These are phyloP conservation scores for Meandrina meandrites DNA, from an alignment of 92 coral and sea anemone genomes.

Conservation along the genomic window DNA sequence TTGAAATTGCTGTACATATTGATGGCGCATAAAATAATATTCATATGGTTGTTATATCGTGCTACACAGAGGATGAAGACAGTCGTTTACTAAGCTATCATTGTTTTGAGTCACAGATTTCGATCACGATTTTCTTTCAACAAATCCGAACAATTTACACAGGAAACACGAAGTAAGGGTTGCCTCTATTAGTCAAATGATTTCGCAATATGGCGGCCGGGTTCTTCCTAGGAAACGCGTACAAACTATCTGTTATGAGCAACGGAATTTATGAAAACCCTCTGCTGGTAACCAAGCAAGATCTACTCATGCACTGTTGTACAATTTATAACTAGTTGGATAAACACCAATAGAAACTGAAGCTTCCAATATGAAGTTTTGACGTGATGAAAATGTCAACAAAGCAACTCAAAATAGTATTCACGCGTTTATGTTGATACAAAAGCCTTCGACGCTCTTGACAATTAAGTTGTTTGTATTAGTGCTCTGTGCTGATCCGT, in stretches of 20 bases:
- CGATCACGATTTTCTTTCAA: background rate
- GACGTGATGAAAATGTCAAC: background rate
- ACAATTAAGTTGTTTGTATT: background rate
- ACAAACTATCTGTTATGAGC: background rate
- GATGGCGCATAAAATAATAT: background rate
- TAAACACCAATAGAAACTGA: background rate
- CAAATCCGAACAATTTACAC: background rate
- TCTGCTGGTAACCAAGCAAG: background rate
- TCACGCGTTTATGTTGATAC: background rate
- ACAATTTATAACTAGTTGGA: background rate
- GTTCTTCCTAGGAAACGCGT: background rate
- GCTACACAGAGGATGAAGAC: background rate
- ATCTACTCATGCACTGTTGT: background rate
- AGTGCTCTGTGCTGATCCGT: background rate
- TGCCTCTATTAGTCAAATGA: background rate
- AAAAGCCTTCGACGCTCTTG: background rate
- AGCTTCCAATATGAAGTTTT: background rate
- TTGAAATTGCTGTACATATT: conserved; percentile 6
- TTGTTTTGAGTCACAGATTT: background rate
- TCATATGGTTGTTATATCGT: background rate
- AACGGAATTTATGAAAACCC: background rate
- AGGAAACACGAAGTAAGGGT: background rate
- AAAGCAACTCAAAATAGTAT: background rate
- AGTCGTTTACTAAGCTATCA: background rate
- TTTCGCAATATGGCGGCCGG: background rate